Conservation (phyloP, 2,888 invertebrate species). For the Drosophila rubida region DNA sequence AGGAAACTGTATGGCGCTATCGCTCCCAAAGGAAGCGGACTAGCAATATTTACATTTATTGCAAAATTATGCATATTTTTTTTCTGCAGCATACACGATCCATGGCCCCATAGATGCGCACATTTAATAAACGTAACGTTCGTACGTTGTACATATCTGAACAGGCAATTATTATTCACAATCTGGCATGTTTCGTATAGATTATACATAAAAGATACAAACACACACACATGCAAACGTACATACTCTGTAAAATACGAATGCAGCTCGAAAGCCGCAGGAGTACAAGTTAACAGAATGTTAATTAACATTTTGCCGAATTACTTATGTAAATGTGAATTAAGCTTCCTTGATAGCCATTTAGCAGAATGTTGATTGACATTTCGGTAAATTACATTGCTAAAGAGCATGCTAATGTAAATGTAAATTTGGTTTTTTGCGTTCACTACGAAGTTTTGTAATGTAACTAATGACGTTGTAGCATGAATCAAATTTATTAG, state of each 20-base stretch:
- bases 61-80: conserved; percentile 61
- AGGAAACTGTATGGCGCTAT: conserved; percentile 74
- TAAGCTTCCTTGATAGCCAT: background rate
- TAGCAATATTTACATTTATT: conserved; percentile 63
- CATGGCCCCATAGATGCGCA: conserved; percentile 22
- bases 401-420: background rate
- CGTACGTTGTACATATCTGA: background rate
- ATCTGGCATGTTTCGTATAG: conserved; percentile 8
- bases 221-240: background rate
- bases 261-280: background rate
- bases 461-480: conserved; percentile 47
- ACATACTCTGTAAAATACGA: background rate
- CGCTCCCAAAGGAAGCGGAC: conserved; percentile 72
- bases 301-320: background rate
- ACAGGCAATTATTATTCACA: conserved; percentile 8
- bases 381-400: background rate
- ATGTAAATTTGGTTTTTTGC: background rate
- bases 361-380: background rate
- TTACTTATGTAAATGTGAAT: background rate
- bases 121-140: conserved; percentile 10
- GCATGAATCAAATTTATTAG: conserved; percentile 67
- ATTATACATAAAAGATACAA: background rate
- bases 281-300: background rate
- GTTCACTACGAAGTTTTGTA: conserved; percentile 14
- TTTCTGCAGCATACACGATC: conserved; percentile 23